These are phyloP conservation scores for Pelobates fuscus DNA, from an alignment of 2,113 vertebrate genomes.

Conservation along the genomic window DNA sequence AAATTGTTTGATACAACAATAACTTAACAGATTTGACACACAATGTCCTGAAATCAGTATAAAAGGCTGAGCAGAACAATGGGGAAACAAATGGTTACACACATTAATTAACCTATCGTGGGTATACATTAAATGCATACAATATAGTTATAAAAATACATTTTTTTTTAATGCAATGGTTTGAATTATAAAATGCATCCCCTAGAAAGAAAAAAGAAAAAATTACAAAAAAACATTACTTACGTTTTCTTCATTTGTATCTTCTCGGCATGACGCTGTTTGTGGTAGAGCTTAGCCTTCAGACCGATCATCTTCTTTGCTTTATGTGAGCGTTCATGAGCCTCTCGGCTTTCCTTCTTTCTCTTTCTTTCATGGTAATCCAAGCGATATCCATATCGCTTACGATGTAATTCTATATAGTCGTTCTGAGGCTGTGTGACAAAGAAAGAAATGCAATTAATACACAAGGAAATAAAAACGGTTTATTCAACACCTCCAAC, in stretches of 20 bases:
- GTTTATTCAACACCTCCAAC: not conserved
- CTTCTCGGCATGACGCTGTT: conserved; percentile 94
- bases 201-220: no score
- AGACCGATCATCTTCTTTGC: conserved; percentile 94
- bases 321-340: conserved; percentile 89
- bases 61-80: no score
- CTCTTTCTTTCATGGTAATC: conserved; percentile 93
- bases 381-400: conserved; percentile 92
- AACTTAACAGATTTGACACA: no score
- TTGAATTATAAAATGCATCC: no score
- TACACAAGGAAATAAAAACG: not conserved
- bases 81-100: no score
- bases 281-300: conserved; percentile 97
- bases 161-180: no score
- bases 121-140: no score
- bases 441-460: not conserved
- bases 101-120: no score
- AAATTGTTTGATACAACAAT: no score
- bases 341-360: conserved; percentile 95
- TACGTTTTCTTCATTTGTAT: conserved; percentile 99
- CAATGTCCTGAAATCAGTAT: no score
- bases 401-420: conserved; percentile 93
- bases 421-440: conserved; percentile 90
- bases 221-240: no score
- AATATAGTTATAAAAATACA: no score